These are phyloP conservation scores for Clarias pachynema DNA, from an alignment of 2,797 vertebrate genomes.

Conservation along the genomic window DNA sequence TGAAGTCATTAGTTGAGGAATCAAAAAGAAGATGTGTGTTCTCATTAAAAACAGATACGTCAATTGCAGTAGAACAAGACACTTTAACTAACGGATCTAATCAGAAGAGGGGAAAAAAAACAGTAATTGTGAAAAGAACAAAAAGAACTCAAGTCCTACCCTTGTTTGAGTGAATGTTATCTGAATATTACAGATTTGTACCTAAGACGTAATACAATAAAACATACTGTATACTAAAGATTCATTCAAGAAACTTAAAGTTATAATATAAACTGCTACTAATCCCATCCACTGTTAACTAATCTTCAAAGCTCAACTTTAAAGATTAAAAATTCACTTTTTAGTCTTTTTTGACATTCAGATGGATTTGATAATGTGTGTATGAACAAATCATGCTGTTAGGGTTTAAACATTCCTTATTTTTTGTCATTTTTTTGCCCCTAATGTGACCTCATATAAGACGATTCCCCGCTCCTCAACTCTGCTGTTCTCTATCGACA, in stretches of 20 bases:
- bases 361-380: no score
- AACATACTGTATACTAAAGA: background rate
- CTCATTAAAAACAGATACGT: background rate
- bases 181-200: background rate
- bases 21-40: background rate
- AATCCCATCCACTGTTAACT: background rate
- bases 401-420: no score
- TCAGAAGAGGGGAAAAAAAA: background rate
- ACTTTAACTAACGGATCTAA: background rate
- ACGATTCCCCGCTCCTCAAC: no score
- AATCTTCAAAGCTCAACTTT: background rate
- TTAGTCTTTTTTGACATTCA: no score
- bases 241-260: background rate
- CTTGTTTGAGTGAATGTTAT: background rate
- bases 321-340: background rate
- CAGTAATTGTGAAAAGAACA: background rate
- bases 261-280: background rate
- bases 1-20: background rate
- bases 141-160: background rate
- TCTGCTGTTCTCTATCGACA: no score
- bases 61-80: background rate
- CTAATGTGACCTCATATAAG: no score
- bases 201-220: background rate
- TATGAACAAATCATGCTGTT: no score
- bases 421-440: no score